Evolutionary conservation across 2,113 vertebrate genomes (phyloP).

Genomic region (Apodemus sylvaticus): DNA sequence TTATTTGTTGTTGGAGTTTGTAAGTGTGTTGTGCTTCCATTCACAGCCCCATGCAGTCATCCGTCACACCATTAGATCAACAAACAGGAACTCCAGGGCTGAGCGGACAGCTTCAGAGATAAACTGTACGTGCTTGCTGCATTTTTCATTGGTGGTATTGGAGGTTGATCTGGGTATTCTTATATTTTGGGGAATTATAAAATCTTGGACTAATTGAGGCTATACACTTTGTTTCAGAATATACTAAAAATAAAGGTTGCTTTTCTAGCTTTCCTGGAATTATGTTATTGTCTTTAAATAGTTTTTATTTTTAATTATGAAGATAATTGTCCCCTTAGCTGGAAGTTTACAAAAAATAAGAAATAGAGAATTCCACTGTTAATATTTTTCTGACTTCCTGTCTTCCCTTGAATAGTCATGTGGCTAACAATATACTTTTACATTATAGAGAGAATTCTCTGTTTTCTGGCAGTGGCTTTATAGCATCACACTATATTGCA

Average conservation of each 20-base stretch:
- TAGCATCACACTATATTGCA: not conserved
- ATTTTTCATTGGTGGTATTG: not conserved
- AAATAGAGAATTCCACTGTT: slow-evolving; percentile 50
- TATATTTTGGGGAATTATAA: slow-evolving; percentile 40
- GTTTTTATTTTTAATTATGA: slow-evolving; percentile 44
- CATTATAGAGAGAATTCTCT: not conserved
- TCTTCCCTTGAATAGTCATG: slow-evolving; percentile 23
- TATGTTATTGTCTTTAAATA: slow-evolving; percentile 35
- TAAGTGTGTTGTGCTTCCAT: slow-evolving; percentile 25
- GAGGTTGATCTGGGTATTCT: slow-evolving; percentile 54
- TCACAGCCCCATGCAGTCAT: slow-evolving; percentile 90
- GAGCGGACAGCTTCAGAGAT: slow-evolving; percentile 96
- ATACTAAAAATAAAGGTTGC: slow-evolving; percentile 24
- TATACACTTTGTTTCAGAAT: slow-evolving; percentile 15
- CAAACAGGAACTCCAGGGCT: slow-evolving; percentile 91
- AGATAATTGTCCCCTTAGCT: not conserved
- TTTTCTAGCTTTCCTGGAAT: slow-evolving; percentile 54
- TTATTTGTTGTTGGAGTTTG: slow-evolving; percentile 24
- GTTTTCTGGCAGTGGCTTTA: not conserved
- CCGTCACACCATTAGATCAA: slow-evolving; percentile 96
- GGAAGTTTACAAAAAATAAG: slow-evolving; percentile 37
- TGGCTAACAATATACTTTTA: slow-evolving; percentile 42
- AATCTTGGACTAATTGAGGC: slow-evolving; percentile 32
- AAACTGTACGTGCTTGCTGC: slow-evolving; percentile 91
- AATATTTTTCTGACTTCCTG: slow-evolving; percentile 38